Percentiles rank a stretch among this genome's conserved stretches.
Evolutionary conservation across 1,140 invertebrate genomes (phyloP).

Genomic region (Phocides pigmalion): DNA sequence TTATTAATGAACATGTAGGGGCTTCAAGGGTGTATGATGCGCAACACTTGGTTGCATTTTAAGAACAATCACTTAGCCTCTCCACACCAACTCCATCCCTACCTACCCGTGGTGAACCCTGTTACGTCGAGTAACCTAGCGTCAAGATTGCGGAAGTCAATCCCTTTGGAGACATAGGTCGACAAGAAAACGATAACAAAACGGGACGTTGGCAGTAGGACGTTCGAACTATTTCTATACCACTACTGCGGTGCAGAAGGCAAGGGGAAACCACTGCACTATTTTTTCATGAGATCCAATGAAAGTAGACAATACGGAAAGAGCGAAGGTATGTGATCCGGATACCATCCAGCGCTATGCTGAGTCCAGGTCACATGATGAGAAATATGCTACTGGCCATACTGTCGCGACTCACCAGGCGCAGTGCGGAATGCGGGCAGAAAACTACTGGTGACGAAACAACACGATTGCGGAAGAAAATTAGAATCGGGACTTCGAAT

Average conservation of each 20-base stretch:
- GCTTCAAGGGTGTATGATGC: slow-evolving; percentile 6
- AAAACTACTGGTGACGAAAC: slow-evolving; percentile 38
- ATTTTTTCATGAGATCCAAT: slow-evolving; percentile 22
- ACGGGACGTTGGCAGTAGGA: slow-evolving; percentile 22
- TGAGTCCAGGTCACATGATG: slow-evolving; percentile 38
- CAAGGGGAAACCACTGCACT: slow-evolving; percentile 31
- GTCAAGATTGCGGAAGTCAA: slow-evolving; percentile 19
- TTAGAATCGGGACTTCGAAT: too few species aligned
- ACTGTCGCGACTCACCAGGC: slow-evolving; percentile 30
- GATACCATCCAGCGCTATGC: slow-evolving; percentile 32
- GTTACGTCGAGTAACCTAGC: slow-evolving; percentile 24
- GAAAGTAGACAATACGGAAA: too few species aligned
- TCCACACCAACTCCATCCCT: slow-evolving; percentile 20
- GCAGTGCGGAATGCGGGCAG: slow-evolving; percentile 23
- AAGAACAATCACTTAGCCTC: slow-evolving; percentile 25
- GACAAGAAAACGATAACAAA: slow-evolving; percentile 14
- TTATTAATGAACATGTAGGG: too few species aligned
- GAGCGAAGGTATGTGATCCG: slow-evolving; percentile 27
- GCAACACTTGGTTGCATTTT: slow-evolving; percentile 19
- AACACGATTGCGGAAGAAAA: too few species aligned
- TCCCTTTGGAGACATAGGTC: slow-evolving; percentile 28
- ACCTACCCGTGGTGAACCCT: slow-evolving; percentile 18
- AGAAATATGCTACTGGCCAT: slow-evolving; percentile 38
- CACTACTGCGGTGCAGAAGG: slow-evolving; percentile 34
- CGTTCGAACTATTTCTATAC: slow-evolving; percentile 4